A percentile compares a stretch with the other conserved stretches of the same genome.
Evolutionary conservation across 2,888 invertebrate species (phyloP).

Genomic region (Acleris emargana): DNA sequence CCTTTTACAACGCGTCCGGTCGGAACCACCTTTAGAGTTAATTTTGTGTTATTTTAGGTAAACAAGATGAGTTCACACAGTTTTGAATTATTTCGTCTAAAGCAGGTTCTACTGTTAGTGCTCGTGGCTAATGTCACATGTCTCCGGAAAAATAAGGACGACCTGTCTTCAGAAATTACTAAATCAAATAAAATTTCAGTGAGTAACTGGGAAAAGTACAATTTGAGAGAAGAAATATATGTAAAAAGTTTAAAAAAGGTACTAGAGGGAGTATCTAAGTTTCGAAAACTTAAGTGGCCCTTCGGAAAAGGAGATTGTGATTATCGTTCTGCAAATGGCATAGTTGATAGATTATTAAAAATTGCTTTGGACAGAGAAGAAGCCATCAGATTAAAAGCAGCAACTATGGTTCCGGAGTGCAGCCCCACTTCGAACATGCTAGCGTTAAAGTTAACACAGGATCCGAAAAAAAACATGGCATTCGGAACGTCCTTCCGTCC

Average conservation of each 20-base stretch:
- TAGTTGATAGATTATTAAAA: not conserved
- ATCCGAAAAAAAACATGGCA: too few species aligned
- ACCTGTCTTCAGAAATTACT: not conserved
- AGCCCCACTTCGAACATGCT: not conserved
- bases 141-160: too few species aligned
- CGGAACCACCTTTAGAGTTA: too few species aligned
- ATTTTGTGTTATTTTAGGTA: too few species aligned
- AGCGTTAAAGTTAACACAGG: too few species aligned
- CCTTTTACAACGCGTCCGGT: too few species aligned
- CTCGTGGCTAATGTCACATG: too few species aligned
- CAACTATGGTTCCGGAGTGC: not conserved
- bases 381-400: not conserved
- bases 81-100: too few species aligned
- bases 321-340: not conserved
- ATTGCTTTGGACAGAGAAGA: not conserved
- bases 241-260: not conserved
- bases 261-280: not conserved
- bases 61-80: too few species aligned
- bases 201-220: constrained; percentile 1
- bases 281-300: not conserved
- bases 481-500: too few species aligned
- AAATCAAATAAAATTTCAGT: not conserved
- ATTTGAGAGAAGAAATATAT: not conserved
- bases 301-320: not conserved
- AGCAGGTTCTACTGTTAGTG: too few species aligned